Conservation (phyloP, 2,797 vertebrate genomes). For the Nothura maculosa region DNA sequence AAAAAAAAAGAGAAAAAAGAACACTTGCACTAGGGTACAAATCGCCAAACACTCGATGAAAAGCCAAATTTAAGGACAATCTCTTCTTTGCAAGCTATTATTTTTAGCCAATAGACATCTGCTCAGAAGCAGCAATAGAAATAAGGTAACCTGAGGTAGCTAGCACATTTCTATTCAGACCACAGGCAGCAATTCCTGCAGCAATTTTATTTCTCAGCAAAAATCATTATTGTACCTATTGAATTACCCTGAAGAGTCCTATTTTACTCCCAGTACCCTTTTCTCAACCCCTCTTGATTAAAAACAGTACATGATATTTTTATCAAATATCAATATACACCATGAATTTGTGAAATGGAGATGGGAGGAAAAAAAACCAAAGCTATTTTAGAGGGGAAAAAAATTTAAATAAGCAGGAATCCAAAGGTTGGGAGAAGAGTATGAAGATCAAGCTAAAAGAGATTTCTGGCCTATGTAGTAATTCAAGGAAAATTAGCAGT, state of each 20-base stretch:
- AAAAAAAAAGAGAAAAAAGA: neutral
- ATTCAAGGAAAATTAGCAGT: neutral
- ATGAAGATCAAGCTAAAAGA: neutral
- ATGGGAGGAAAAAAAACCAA: neutral
- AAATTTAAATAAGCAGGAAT: conserved; percentile 28
- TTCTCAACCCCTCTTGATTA: conserved; percentile 70
- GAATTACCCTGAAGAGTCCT: conserved; percentile 59
- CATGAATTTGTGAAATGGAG: conserved; percentile 46
- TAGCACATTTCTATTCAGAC: conserved; percentile 24
- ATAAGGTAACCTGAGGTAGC: conserved; percentile 17
- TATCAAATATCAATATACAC: conserved; percentile 77
- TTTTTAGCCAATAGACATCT: neutral
- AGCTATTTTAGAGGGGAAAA: conserved; percentile 36
- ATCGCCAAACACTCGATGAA: neutral
- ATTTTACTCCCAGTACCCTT: conserved; percentile 56
- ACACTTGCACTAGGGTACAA: neutral
- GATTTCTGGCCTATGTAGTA: neutral
- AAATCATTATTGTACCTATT: conserved; percentile 63
- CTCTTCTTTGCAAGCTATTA: neutral
- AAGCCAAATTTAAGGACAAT: conserved; percentile 13
- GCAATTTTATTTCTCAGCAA: conserved; percentile 69
- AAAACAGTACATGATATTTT: conserved; percentile 69
- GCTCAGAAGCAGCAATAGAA: neutral
- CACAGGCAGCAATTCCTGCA: conserved; percentile 33
- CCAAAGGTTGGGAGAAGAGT: neutral